phyloP scores from a whole-genome alignment of 2,888 invertebrate species.

The Alsophila aescularia region DNA sequence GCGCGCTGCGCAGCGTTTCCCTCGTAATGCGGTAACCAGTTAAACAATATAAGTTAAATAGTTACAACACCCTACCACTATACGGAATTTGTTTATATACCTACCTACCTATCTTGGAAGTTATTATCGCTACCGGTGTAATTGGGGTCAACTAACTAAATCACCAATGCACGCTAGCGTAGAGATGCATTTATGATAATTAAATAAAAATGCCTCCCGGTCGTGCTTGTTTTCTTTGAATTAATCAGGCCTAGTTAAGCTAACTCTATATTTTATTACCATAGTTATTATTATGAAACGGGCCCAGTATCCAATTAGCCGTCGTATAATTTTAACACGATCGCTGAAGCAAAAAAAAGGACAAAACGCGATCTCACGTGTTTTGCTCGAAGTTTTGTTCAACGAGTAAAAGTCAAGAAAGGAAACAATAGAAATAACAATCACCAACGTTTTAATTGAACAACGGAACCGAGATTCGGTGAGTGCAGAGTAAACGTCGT shows the following conservation, averaged over 20 bases:
- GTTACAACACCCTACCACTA: conserved; percentile 19
- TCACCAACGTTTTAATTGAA: conserved; percentile 76
- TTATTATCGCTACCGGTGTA: neutral
- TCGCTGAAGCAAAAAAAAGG: neutral
- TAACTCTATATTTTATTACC: conserved; percentile 1
- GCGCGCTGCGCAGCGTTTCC: conserved; percentile 54
- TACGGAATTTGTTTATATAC: conserved; percentile 15
- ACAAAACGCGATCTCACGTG: conserved; percentile 11
- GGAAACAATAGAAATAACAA: conserved; percentile 68
- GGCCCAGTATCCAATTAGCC: neutral
- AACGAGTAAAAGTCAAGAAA: conserved; percentile 31
- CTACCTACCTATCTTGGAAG: too few species aligned
- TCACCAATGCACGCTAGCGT: conserved; percentile 10
- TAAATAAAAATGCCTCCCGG: conserved; percentile 17
- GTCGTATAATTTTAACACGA: neutral
- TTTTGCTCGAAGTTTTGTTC: neutral
- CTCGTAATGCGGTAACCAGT: conserved; percentile 46
- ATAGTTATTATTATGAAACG: conserved; percentile 2
- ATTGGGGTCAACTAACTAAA: conserved; percentile 15
- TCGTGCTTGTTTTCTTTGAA: conserved; percentile 12
- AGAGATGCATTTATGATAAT: conserved; percentile 4
- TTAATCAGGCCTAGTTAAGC: conserved; percentile 12
- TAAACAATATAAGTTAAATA: conserved; percentile 6
- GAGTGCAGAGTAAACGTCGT: conserved; percentile 80
- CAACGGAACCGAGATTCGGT: conserved; percentile 73